Conservation (phyloP, 2,113 vertebrate species). For the Panthera uncia region DNA sequence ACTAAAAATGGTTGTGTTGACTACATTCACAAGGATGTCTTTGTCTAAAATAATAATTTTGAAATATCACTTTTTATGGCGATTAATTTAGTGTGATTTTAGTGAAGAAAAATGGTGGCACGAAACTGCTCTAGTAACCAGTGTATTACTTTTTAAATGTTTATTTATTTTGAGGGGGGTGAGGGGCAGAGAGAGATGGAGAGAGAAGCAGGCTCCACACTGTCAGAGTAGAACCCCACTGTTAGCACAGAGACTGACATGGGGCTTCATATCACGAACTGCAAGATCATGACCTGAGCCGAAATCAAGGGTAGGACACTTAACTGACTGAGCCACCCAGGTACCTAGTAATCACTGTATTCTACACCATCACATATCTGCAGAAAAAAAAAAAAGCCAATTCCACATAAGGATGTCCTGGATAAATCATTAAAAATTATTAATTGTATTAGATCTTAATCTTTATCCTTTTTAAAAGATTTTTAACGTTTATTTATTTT, state of each 20-base stretch:
- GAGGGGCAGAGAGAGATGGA: no score
- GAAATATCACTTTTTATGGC: background rate
- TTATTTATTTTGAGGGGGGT: no score
- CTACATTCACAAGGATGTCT: background rate
- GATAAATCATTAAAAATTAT: background rate
- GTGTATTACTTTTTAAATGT: no score
- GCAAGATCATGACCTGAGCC: no score
- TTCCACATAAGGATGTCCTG: background rate
- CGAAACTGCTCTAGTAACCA: background rate
- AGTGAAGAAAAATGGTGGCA: background rate
- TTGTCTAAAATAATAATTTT: background rate
- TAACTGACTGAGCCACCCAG: no score
- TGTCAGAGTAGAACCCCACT: no score
- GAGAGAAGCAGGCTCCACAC: no score
- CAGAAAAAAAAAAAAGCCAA: background rate
- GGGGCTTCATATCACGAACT: no score
- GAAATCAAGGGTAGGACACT: no score
- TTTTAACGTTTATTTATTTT: no score
- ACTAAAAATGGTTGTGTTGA: background rate
- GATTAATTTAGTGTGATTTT: background rate
- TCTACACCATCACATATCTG: background rate
- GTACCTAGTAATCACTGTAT: no score
- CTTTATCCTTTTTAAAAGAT: background rate
- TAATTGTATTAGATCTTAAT: background rate
- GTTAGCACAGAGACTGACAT: no score